Evolutionary conservation across 2,888 invertebrate species (phyloP), one percentile per base, ranked within the genome.

Genomic region (Ametastegia equiseti): DNA sequence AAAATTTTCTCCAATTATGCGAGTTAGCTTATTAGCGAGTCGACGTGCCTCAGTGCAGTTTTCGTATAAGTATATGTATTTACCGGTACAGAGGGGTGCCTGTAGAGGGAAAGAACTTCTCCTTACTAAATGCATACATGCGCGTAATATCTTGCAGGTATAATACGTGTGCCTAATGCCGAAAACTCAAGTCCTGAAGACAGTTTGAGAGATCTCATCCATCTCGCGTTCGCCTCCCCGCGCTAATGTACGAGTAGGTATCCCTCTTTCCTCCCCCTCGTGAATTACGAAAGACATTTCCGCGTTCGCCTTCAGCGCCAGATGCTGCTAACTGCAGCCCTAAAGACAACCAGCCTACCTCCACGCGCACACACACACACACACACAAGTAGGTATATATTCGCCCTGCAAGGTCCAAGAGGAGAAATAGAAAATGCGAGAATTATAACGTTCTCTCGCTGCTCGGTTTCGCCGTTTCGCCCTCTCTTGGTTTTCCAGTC

Each of bases 161-260:
- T 47, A 47, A 27, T 71, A 36, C 19, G 30, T n/a, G 39, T 42
- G 27, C 36, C 54, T 54, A 54, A 36, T 23, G 23, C 33, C 54
- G 80, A 73, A 80, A 85, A 84, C 85, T 86, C 83, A 84, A 87
- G 86, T 85, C 84, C 85, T 88, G 89, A 89, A 86, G 89, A 89
- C 88, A 88, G 88, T 89, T 89, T 89, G 87, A 88, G 85, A 87
- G 89, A 88, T 88, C 85, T n/a, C 86, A 78, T 45, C 81, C 83
- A 83, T 86, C 85, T 84, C 86, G 23, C 60, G 23, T 60, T 15
- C 27, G 4, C 83, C 85, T 85, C 82, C 86, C 85, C 85, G 87
- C 87, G 87, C 87, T 89, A 88, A 88, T 89, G 87, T 86, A 87
- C 83, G 85, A 23, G 79, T 30, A 36, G 23, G 15, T 27, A 57